Evolutionary conservation across 2,113 vertebrate species (phyloP).

Genomic region (Erythrolamprus reginae): DNA sequence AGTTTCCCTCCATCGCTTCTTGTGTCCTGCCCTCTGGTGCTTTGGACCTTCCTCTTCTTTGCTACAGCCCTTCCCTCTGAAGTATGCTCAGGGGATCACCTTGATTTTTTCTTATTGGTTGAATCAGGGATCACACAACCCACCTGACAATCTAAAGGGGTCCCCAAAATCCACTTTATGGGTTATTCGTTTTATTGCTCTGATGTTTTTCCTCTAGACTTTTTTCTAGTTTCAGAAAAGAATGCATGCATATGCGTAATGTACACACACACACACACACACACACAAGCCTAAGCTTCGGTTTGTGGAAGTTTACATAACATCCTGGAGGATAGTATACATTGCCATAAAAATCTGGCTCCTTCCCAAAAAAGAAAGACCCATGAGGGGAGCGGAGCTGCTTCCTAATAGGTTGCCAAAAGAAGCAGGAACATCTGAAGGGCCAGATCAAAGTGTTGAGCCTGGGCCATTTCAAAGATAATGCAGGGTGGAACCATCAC

Average conservation of each 20-base stretch:
- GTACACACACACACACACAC: neutral
- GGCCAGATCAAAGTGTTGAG: slow-evolving; percentile 23
- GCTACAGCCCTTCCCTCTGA: neutral
- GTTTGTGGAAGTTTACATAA: neutral
- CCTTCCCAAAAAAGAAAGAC: neutral
- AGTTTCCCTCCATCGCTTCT: neutral
- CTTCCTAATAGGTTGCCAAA: slow-evolving; percentile 14
- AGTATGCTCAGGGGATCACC: neutral
- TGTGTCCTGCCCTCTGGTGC: neutral
- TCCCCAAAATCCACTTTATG: neutral
- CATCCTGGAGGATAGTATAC: neutral
- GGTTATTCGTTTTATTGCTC: neutral
- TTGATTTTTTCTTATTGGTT: neutral
- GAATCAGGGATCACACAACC: neutral
- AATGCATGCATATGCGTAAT: neutral
- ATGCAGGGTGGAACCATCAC: slow-evolving; percentile 24
- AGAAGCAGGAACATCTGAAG: slow-evolving; percentile 5
- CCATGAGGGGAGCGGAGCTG: neutral
- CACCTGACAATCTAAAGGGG: neutral
- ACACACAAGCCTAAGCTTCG: neutral
- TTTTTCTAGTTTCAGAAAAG: neutral
- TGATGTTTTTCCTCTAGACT: neutral
- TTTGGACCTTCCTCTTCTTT: neutral
- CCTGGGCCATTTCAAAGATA: slow-evolving; percentile 1
- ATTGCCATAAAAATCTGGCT: neutral